Evolutionary conservation across 2,797 vertebrate species (phyloP).

Genomic region (Ispidina picta): DNA sequence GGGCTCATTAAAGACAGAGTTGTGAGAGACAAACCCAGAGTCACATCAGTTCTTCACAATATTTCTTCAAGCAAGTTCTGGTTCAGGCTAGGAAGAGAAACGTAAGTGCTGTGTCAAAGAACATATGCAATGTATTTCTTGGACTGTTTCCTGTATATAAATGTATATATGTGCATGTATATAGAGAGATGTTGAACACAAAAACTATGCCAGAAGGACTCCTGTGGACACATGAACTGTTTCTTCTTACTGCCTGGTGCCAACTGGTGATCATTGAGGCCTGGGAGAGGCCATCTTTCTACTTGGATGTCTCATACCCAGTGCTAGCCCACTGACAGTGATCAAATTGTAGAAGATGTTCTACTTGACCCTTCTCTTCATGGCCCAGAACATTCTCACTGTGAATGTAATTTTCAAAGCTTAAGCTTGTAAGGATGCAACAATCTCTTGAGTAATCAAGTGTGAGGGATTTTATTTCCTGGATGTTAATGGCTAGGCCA

Average conservation of each 20-base stretch:
- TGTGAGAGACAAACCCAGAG: not conserved
- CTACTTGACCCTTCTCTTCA: not conserved
- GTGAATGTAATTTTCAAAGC: not conserved
- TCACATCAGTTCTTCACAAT: not conserved
- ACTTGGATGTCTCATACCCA: not conserved
- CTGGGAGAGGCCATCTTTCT: not conserved
- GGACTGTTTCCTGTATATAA: slow-evolving; percentile 11
- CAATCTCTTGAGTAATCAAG: not conserved
- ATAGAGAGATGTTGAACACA: not conserved
- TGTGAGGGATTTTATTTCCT: not conserved
- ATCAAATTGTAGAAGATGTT: not conserved
- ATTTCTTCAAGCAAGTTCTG: not conserved
- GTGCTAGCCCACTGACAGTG: not conserved
- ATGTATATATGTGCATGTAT: slow-evolving; percentile 30
- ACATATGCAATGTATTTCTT: not conserved
- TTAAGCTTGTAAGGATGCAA: not conserved
- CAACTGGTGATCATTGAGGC: not conserved
- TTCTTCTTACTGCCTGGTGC: not conserved
- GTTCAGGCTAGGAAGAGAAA: not conserved
- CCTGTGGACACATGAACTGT: rapidly evolving
- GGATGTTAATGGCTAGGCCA: not conserved
- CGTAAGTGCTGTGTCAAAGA: not conserved
- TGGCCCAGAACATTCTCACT: not conserved
- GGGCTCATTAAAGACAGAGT: not conserved
- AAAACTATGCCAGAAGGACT: not conserved